Evolutionary conservation across 2,888 invertebrate species (phyloP), one percentile per base, ranked within the genome.

Genomic region (Sphaerophoria rueppellii): DNA sequence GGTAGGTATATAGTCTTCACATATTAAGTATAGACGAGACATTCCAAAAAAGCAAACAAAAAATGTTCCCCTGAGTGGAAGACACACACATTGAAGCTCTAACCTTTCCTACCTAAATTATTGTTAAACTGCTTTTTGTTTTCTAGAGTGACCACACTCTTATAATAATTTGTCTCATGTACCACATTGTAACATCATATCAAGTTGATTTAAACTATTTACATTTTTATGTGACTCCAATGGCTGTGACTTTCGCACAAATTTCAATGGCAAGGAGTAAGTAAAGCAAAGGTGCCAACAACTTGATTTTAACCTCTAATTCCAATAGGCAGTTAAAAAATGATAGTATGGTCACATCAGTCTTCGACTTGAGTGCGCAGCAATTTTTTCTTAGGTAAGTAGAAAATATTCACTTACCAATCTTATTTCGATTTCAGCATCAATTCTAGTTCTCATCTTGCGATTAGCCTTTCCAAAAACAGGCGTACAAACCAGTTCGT

Each of bases 371-470:
- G 2, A 6, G 14, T 16, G 14, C 16, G 6, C 24, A 55, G 7
- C 14, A 14, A 50, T 14, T 7, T 50, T 16, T 16, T 7, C 4
- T 3, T 3, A 60, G 24, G 14, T 37, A 54, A 5, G 32, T 32
- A 55, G 12, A 35, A 0, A 9, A 14, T 9, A 11, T 58, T 69
- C 72, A 94, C 96, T 95, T 93, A 97, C 97, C 94, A 96, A 94
- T 92, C 95, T 94, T 82, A 96, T 97, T 93, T 97, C 97, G 90
- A 97, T 97, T 91, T 97, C 97, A 88, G 96, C 95, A 91, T 95
- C 95, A 87, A 95, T 93, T 90, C 94, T 94, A 89, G 94, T 95
- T 89, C 94, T 94, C 89, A 95, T 94, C 89, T 93, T 94, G 90
- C 94, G 93, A 89, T 95, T 93, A 90, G 94, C 94, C 88, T 95